Conservation (phyloP, 2,113 vertebrate species). For the Orcinus orca region DNA sequence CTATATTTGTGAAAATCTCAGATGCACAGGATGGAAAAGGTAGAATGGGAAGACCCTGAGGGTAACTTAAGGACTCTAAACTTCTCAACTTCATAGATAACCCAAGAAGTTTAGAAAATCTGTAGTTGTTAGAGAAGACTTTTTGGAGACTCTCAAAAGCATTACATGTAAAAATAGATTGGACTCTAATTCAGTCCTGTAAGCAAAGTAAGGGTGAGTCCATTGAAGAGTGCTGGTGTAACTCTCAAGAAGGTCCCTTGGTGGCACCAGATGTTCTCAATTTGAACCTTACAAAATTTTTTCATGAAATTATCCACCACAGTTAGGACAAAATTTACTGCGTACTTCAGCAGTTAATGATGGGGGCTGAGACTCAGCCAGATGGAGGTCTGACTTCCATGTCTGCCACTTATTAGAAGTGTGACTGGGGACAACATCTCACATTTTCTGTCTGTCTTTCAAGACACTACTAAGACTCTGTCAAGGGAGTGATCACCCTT, state of each 20-base stretch:
- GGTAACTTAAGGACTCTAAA: background rate
- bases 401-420: background rate
- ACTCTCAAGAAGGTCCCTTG: background rate
- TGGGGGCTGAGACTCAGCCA: background rate
- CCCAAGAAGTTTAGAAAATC: background rate
- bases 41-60: background rate
- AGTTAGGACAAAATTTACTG: background rate
- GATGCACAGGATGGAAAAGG: background rate
- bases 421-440: background rate
- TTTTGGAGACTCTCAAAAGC: background rate
- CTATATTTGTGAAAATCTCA: background rate
- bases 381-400: background rate
- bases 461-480: background rate
- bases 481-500: background rate
- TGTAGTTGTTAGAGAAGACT: background rate
- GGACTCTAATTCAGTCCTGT: background rate
- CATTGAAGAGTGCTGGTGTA: background rate
- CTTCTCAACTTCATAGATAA: background rate
- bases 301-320: background rate
- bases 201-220: background rate
- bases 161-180: background rate
- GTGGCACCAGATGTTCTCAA: background rate
- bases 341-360: no score
- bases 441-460: background rate
- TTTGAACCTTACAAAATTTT: background rate